Conservation (phyloP, 2,113 vertebrate species). For the Typhlomys cinereus region DNA sequence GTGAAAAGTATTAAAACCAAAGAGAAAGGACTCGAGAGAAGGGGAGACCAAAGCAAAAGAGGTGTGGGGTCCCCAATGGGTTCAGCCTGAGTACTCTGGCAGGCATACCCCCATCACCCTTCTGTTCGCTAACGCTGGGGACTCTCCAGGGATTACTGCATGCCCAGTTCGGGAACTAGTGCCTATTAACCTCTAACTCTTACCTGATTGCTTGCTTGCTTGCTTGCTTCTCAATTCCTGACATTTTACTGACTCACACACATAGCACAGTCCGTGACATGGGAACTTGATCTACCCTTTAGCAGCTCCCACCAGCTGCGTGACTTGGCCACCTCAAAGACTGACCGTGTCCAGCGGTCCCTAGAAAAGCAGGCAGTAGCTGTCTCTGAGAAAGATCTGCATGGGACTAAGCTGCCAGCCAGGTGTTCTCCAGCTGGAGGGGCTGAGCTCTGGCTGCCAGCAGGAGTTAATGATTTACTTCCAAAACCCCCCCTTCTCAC, state of each 20-base stretch:
- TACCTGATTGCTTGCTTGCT: too few relatives aligned
- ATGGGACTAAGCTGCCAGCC: neutral
- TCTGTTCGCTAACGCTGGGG: too few relatives aligned
- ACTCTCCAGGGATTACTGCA: too few relatives aligned
- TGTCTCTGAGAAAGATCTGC: neutral
- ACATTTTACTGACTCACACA: neutral
- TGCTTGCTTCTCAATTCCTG: too few relatives aligned
- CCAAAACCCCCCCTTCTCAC: neutral
- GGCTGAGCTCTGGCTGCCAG: neutral
- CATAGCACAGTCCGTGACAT: neutral
- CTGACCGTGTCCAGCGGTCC: neutral
- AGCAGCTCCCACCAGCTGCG: neutral
- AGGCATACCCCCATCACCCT: neutral
- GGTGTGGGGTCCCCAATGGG: rapidly evolving
- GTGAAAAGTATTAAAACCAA: neutral
- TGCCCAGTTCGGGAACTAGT: too few relatives aligned
- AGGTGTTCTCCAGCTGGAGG: rapidly evolving
- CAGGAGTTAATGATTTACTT: neutral
- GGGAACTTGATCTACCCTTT: neutral
- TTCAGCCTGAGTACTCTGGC: neutral
- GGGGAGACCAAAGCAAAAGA: neutral
- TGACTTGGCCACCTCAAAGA: neutral
- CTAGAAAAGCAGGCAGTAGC: neutral
- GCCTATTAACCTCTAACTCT: too few relatives aligned
- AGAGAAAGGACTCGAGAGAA: neutral